Evolutionary conservation across 2,888 invertebrate genomes (phyloP), one percentile per base, ranked within the genome.

Genomic region (Tetranychus piercei): DNA sequence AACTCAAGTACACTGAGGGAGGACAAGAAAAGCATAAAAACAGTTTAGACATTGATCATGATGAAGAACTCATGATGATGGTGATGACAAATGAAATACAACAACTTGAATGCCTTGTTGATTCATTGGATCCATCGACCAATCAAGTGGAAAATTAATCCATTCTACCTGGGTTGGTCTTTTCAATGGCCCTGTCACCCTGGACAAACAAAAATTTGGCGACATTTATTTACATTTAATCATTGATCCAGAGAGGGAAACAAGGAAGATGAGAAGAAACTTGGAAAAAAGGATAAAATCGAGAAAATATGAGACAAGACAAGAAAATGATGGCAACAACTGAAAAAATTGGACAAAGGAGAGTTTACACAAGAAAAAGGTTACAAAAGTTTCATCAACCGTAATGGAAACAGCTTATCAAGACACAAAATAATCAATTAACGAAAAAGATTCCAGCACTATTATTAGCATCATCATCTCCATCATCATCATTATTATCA

Each of bases 121-220:
- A 55, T 55, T 55, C 55, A 55, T 55, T 55, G 55, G 55, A 55
- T 55, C 55, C 55, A 55, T 55, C 55, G 55, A 55, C 55, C 55
- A 15, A 55, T 55, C 55, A 55, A 55, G 55, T 55, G 55, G 55
- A 55, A 55, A 55, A 55, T 55, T 55, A 55, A 55, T 55, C 55
- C 55, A 55, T 55, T 55, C 55, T 55, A 55, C 55, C 55, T 55
- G 55, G 55, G 11, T 55, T 55, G 55, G 55, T 55, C 15, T 55
- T 55, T 55, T 55, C 55, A 55, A 55, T 55, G 11, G 7, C 11
- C 15, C 55, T 55, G 9, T 15, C 55, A 55, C 55, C 15, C 15
- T 15, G 6, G 15, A 15, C 15, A 55, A 55, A 55, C 55, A 55
- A 55, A 55, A 55, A 55, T 55, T 9, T 55, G 55, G 7, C 55